Evolutionary conservation across 2,113 vertebrate genomes (phyloP), one percentile per base, ranked within the genome.

Genomic region (Propithecus coquereli): DNA sequence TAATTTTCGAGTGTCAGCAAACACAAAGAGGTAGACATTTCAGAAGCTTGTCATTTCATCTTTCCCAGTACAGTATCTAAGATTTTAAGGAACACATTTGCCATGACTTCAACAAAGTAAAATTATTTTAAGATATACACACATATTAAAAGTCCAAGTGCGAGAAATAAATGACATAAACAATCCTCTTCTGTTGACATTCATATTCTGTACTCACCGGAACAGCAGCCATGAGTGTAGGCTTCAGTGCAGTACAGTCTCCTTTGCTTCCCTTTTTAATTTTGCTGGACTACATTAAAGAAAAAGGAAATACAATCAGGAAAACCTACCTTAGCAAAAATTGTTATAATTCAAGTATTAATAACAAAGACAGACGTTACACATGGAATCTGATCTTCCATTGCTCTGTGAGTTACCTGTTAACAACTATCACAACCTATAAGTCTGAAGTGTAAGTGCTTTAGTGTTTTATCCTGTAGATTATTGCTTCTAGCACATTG

Each of bases 181-280:
- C 14, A 43, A 68, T 34, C 6, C 54, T 80, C n/a, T 84, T 90
- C 59, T 76, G 6, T 45, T 84, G 2, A 0, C 40, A 45, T 30
- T 52, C n/a, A 12, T 57, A 79, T 18, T 77, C 37, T 59, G 71
- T 97, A 99, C 99, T 99, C 94, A 99, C 99, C 80, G 99, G 99
- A 90, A 99, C 99, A 87, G 99, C 99, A 68, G 99, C 99, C 98
- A 99, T 98, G 88, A 99, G 97, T 0, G 99, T 99, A 63, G 99
- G 99, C 76, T 98, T 99, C 47, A 99, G 98, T 32, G 98, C 98
- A 81, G 98, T 97, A 70, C 99, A 99, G 76, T 99, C 99, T 77
- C 99, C 99, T 98, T 99, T 99, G 98, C 99, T 99, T 96, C 99
- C 99, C 81, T 99, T 99, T 96, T 99, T 99, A 95, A 99, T 99